These are phyloP conservation scores for Eupithecia centaureata DNA, from an alignment of 2,888 invertebrate genomes.

Conservation along the genomic window DNA sequence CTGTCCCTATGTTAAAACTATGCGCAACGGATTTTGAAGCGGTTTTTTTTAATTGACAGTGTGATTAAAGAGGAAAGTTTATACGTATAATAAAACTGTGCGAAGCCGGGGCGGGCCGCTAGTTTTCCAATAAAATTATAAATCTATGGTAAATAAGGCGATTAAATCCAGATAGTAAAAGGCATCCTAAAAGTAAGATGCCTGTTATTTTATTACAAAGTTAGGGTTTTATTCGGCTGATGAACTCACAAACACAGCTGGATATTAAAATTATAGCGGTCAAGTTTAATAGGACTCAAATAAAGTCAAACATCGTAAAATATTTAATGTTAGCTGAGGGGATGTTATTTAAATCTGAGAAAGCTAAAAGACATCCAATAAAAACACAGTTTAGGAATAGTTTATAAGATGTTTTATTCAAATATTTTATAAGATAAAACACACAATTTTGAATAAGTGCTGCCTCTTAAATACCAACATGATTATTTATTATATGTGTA, in stretches of 20 bases:
- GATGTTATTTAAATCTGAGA: background rate
- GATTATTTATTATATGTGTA: background rate
- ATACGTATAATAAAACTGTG: too few relatives aligned
- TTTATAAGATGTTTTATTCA: background rate
- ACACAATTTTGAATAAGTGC: background rate
- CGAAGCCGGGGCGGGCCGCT: too few relatives aligned
- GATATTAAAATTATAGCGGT: conserved; percentile 27
- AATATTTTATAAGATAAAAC: background rate
- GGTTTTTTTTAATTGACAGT: too few relatives aligned
- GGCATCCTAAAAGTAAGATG: background rate
- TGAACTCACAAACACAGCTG: conserved; percentile 34
- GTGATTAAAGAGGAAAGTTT: too few relatives aligned
- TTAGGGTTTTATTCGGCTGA: conserved; percentile 3
- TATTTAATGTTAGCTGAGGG: background rate
- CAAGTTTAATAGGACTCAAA: conserved; percentile 21
- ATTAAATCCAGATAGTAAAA: background rate
- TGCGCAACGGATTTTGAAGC: too few relatives aligned
- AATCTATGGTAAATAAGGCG: background rate
- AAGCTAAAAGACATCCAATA: background rate
- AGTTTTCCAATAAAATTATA: too few relatives aligned
- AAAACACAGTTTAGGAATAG: background rate
- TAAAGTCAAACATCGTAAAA: conserved; percentile 10
- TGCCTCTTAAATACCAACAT: background rate
- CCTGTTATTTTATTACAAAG: conserved; percentile 2
- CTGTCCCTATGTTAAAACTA: too few relatives aligned